Percentiles rank a stretch among this genome's conserved stretches.
Evolutionary conservation across 2,113 vertebrate species (phyloP).

Genomic region (Gnathonemus longibarbis): DNA sequence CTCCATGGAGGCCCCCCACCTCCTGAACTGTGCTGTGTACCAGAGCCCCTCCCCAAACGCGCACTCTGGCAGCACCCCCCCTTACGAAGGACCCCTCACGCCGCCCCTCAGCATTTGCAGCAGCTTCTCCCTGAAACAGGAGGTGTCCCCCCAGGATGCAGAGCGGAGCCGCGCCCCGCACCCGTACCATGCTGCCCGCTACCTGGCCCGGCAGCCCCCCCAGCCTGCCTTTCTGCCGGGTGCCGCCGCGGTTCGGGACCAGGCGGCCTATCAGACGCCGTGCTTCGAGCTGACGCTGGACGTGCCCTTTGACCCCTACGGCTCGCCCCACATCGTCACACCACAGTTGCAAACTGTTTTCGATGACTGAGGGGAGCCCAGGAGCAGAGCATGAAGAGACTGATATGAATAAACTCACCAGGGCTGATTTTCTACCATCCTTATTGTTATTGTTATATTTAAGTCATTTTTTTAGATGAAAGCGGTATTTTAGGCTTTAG

Average conservation of each 20-base stretch:
- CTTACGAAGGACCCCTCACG: conserved; percentile 86
- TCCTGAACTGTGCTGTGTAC: conserved; percentile 81
- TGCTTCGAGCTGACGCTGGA: conserved; percentile 83
- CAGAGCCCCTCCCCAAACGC: conserved; percentile 72
- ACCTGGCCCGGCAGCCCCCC: conserved; percentile 60
- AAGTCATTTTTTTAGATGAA: background rate
- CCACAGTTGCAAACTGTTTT: conserved; percentile 76
- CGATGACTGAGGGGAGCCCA: conserved; percentile 62
- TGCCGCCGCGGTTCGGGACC: conserved; percentile 63
- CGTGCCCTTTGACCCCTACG: conserved; percentile 76
- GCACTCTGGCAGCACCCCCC: conserved; percentile 68
- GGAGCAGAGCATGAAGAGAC: background rate
- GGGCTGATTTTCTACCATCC: background rate
- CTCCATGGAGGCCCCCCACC: conserved; percentile 76
- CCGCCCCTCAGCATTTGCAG: conserved; percentile 88
- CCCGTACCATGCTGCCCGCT: conserved; percentile 37
- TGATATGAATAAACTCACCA: background rate
- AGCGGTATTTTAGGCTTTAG: background rate
- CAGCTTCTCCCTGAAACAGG: conserved; percentile 89
- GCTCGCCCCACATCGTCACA: conserved; percentile 57
- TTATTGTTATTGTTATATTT: background rate
- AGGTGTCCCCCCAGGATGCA: conserved; percentile 72
- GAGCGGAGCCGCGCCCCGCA: conserved; percentile 67
- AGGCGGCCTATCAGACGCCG: conserved; percentile 68
- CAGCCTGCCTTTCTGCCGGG: conserved; percentile 51